Evolutionary conservation across 2,888 invertebrate species (phyloP), one percentile per base, ranked within the genome.

Genomic region (Cryptosula pallasiana): DNA sequence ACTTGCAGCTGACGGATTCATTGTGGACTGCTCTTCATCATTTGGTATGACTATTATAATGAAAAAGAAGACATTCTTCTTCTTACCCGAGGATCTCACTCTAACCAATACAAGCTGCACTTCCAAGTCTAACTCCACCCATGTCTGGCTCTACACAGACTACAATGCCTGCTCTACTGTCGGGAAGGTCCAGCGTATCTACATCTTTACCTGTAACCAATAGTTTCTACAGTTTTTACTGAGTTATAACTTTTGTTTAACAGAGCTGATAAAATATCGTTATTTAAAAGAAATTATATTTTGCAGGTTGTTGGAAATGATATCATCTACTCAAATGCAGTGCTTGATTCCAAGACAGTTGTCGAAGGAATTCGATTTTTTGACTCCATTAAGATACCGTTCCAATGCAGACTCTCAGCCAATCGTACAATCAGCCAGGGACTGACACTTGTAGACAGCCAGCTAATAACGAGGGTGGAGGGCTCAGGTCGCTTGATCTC

Each of bases 351-450:
- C 32, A 32, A 63, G 63, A 63, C 29, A 32, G 25, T 32, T 32
- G 27, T 27, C 32, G 63, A 32, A 63, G 63, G 63, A 25, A 63
- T 63, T 2, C 27, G 63, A 32, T 63, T 63, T 32, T 63, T 63
- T 63, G 63, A 63, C 63, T 63, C 63, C 34, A 63, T 63, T 27
- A 63, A 63, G 32, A 63, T 63, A 29, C 63, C 63, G 16, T 63
- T 63, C 32, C 27, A 63, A 32, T 63, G 63, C 32, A 20, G 63
- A 13, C 32, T 63, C 3, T 27, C 63, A 29, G n/a, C 32, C 2
- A 63, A 63, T 32, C 20, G 34, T 29, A 32, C 63, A n/a, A 27
- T 63, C 13, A 63, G 63, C 32, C 63, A 63, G 27, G 63, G 63
- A 3, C 63, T 63, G 32, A 63, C 25, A 27, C 63, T 32, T 9